These are phyloP conservation scores for Catagonus wagneri DNA, from an alignment of 2,113 vertebrate species.

Conservation along the genomic window DNA sequence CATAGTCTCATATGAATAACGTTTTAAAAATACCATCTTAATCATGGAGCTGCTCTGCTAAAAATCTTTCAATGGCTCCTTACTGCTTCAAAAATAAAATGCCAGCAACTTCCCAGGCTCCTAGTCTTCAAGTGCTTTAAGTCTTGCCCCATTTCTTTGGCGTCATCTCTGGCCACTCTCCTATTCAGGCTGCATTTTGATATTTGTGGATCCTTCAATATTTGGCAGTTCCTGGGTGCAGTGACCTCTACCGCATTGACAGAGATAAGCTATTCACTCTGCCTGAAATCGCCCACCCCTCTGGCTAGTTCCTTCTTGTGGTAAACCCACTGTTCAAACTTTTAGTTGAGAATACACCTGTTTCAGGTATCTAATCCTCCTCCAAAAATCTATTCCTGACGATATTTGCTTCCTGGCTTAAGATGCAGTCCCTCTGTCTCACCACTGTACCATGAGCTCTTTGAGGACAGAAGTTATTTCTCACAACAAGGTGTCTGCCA, in stretches of 20 bases:
- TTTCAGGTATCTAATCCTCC: not conserved
- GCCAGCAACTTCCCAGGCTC: not conserved
- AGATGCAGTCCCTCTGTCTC: no score
- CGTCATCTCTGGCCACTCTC: not conserved
- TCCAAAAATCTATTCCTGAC: not conserved
- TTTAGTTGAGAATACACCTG: not conserved
- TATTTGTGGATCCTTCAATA: not conserved
- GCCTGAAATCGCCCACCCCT: not conserved
- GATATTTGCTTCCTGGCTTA: not conserved
- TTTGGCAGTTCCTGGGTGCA: not conserved
- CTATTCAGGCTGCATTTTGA: not conserved
- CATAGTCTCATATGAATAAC: not conserved
- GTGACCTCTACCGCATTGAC: not conserved
- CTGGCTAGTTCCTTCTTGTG: not conserved
- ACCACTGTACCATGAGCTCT: not conserved
- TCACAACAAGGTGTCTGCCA: not conserved
- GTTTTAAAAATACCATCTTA: not conserved
- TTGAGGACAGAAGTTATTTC: not conserved
- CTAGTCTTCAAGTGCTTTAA: not conserved
- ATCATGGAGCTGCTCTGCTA: not conserved
- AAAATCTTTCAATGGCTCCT: not conserved
- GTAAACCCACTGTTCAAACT: not conserved
- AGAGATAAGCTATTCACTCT: not conserved
- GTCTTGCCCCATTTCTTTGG: not conserved
- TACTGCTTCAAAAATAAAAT: slow-evolving; percentile 48